These are phyloP conservation scores for Eutrigla gurnardus DNA, from an alignment of 2,797 vertebrate species.

Conservation along the genomic window DNA sequence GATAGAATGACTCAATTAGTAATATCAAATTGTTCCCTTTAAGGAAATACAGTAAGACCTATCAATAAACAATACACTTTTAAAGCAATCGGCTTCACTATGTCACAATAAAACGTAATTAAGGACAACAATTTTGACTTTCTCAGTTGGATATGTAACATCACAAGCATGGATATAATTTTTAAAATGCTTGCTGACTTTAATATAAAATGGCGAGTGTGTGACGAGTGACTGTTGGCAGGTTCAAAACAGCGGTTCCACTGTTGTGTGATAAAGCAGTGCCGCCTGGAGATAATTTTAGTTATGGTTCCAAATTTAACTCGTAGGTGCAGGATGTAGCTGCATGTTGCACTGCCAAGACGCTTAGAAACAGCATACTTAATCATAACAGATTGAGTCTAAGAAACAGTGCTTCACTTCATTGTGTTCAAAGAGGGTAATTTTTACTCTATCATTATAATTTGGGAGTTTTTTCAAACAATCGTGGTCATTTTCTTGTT, in stretches of 20 bases:
- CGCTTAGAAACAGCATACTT: slow-evolving; percentile 17
- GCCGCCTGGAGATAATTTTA: slow-evolving; percentile 47
- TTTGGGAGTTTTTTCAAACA: slow-evolving; percentile 11
- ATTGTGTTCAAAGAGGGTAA: slow-evolving; percentile 13
- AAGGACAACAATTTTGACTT: slow-evolving; percentile 7
- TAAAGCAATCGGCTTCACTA: not conserved
- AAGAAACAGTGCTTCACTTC: slow-evolving; percentile 14
- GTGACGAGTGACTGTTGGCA: slow-evolving; percentile 39
- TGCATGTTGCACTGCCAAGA: slow-evolving; percentile 43
- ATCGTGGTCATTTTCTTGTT: slow-evolving; percentile 14
- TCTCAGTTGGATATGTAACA: slow-evolving; percentile 11
- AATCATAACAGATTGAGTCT: slow-evolving; percentile 31
- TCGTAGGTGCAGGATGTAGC: slow-evolving; percentile 29
- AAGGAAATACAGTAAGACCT: slow-evolving; percentile 7
- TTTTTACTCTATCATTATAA: slow-evolving; percentile 28
- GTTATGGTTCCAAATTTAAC: slow-evolving; percentile 51
- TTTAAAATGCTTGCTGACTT: slow-evolving; percentile 29
- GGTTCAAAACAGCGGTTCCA: slow-evolving; percentile 37
- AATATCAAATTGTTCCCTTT: slow-evolving; percentile 13
- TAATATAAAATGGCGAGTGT: slow-evolving; percentile 50
- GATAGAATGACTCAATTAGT: slow-evolving; percentile 30
- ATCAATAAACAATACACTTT: slow-evolving; percentile 18
- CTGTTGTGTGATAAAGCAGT: slow-evolving; percentile 38
- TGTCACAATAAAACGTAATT: slow-evolving; percentile 4
- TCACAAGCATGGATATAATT: slow-evolving; percentile 16